Conservation (phyloP, 2,797 vertebrate species). For the Hydrolagus colliei region DNA sequence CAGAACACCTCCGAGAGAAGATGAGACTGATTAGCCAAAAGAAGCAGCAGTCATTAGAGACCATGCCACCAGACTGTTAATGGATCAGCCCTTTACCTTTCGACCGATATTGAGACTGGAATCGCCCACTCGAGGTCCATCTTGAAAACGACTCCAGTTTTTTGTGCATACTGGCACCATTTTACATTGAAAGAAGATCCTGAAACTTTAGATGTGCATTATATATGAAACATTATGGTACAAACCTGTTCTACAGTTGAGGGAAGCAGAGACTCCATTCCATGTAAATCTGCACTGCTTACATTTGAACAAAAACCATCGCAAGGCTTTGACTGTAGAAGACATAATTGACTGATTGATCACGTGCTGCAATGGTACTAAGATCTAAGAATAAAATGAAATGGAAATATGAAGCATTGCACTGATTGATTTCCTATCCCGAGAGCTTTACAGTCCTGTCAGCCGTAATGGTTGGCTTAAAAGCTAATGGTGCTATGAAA, state of each 20-base stretch:
- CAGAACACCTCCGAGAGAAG: slow-evolving; percentile 83
- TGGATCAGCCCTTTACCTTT: slow-evolving; percentile 43
- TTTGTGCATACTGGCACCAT: background rate
- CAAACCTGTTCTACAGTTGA: background rate
- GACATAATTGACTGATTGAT: slow-evolving; percentile 61
- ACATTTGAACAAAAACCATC: slow-evolving; percentile 54
- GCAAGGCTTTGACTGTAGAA: slow-evolving; percentile 47
- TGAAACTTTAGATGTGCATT: background rate
- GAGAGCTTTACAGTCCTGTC: slow-evolving; percentile 64
- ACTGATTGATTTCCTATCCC: slow-evolving; percentile 53
- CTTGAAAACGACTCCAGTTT: slow-evolving; percentile 44
- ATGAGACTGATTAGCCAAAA: slow-evolving; percentile 86
- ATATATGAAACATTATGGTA: slow-evolving; percentile 10
- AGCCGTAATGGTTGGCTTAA: slow-evolving; percentile 58
- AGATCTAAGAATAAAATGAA: slow-evolving; percentile 48
- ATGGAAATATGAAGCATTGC: slow-evolving; percentile 57
- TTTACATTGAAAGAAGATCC: background rate
- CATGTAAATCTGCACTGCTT: slow-evolving; percentile 42
- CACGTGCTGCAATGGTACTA: slow-evolving; percentile 57
- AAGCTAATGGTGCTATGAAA: slow-evolving; percentile 76
- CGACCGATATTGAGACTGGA: slow-evolving; percentile 45
- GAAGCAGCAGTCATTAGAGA: slow-evolving; percentile 61
- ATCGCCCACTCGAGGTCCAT: slow-evolving; percentile 50
- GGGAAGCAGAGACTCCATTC: background rate
- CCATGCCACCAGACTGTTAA: slow-evolving; percentile 64